A percentile compares a stretch with the other conserved stretches of the same genome.
These are phyloP conservation scores for Danio kyathit DNA, from an alignment of 2,797 vertebrate species.

Conservation along the genomic window DNA sequence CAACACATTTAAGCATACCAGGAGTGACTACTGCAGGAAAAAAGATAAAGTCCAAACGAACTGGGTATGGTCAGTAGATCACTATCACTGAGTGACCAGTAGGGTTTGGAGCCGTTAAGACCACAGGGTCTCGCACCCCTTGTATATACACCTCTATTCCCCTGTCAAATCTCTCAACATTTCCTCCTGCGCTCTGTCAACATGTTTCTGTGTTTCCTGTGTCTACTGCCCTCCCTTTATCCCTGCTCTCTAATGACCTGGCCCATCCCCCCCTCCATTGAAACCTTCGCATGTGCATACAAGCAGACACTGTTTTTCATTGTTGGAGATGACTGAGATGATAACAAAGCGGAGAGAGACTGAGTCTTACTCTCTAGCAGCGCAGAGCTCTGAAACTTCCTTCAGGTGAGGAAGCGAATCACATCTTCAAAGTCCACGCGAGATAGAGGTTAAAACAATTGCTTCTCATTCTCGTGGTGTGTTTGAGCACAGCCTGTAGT, in stretches of 20 bases:
- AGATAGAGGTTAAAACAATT: conserved; percentile 58
- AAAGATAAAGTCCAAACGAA: conserved; percentile 7
- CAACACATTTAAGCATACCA: conserved; percentile 6
- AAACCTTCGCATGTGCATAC: conserved; percentile 53
- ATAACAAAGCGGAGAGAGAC: conserved; percentile 73
- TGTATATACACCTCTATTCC: conserved; percentile 58
- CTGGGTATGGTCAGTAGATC: conserved; percentile 44
- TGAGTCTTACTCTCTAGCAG: conserved; percentile 47
- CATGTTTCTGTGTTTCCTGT: conserved; percentile 71
- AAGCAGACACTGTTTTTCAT: conserved; percentile 76
- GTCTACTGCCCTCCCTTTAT: conserved; percentile 63
- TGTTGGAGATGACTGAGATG: conserved; percentile 77
- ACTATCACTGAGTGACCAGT: conserved; percentile 36
- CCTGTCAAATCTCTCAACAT: conserved; percentile 61
- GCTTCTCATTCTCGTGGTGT: conserved; percentile 47
- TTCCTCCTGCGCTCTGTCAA: conserved; percentile 68
- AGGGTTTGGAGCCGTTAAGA: conserved; percentile 14
- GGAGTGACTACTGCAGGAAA: conserved; percentile 5
- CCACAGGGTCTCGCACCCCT: conserved; percentile 50
- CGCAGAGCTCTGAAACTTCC: conserved; percentile 57
- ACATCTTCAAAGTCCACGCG: conserved; percentile 58
- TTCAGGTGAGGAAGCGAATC: conserved; percentile 58
- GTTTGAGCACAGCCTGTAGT: conserved; percentile 31
- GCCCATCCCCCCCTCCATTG: conserved; percentile 71
- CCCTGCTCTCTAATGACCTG: conserved; percentile 59